These are phyloP conservation scores for Hoplostethus mediterraneus DNA, from an alignment of 2,797 vertebrate species.

Conservation along the genomic window DNA sequence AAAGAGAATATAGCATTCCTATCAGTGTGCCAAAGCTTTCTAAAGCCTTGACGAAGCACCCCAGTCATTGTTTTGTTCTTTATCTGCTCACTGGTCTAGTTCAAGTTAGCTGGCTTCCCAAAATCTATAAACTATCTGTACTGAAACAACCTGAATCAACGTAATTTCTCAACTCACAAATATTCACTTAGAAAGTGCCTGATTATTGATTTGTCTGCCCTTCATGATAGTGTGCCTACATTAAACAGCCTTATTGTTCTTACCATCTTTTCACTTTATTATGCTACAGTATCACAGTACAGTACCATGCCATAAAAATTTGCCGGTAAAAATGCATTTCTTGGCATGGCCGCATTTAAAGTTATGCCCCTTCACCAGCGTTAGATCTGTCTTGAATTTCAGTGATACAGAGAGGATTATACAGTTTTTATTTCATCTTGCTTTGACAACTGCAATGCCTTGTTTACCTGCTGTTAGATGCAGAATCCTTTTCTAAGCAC, in stretches of 20 bases:
- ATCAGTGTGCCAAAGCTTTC: neutral
- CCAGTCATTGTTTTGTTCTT: neutral
- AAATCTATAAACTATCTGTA: neutral
- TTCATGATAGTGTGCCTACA: neutral
- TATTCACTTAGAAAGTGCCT: neutral
- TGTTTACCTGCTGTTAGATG: too few species aligned
- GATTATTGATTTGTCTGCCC: neutral
- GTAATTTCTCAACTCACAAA: neutral
- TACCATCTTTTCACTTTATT: too few species aligned
- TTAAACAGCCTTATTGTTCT: neutral
- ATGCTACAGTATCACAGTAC: too few species aligned
- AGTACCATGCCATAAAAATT: too few species aligned
- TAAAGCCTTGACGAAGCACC: neutral
- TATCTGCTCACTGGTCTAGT: neutral
- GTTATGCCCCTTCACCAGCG: neutral
- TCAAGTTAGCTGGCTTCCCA: neutral
- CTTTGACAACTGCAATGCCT: too few species aligned
- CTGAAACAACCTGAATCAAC: neutral
- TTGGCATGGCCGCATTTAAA: too few species aligned
- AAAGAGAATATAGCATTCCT: neutral
- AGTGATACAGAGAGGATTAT: too few species aligned
- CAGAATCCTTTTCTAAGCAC: neutral
- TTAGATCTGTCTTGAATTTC: too few species aligned
- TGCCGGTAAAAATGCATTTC: too few species aligned
- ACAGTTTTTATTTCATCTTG: too few species aligned